Base-by-base conservation (phyloP, 2,888 invertebrate genomes). In the Tachystola acroxantha region DNA sequence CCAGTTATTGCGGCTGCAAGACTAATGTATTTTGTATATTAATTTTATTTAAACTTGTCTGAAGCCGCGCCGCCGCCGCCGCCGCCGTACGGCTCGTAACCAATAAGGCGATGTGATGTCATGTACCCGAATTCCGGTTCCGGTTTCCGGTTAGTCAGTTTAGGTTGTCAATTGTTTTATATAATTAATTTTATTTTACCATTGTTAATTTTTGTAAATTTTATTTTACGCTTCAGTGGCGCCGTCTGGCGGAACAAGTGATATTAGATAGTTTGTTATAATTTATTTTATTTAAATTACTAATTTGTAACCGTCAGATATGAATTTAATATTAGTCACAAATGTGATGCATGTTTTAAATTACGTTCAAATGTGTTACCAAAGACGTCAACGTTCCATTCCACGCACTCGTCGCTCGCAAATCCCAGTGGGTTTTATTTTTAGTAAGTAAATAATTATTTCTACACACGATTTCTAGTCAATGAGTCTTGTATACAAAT, bases 391-490 rank as follows among this genome's bases (percentile, higher is more conserved):
- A 59, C 68, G 48, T 61, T 71, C 64, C 78, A 77, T 76, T 75
- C 78, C 79, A 64, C 41, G 44, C 19, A 12, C 26, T 24, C 47
- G 44, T 16, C 16, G 60, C 51, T 53, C 57, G 47, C 63, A 58
- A 58, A 64, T 61, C 60, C 52, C 62, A 64, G 62, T 66, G 58
- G 57, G 51, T 63, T 57, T 56, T 59, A 57, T 60, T 59, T 19
- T 64, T 61, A 64, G 66, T n/a, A 22, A 7, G 7, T 22, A 22
- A 9, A 32, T 49, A 59, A 60, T 65, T 63, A 65, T 67, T 70
- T 70, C 70, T 68, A 74, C 73, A 74, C 74, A 73, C 68, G 64
- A 70, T 75, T 69, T 84, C 84, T 85, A 85, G 84, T 85, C 84
- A 85, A 75, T 70, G 72, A 65, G 75, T 72, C 75, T 78, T 80